phyloP scores from a whole-genome alignment of 1,140 invertebrate genomes.

The Ooceraea biroi region DNA sequence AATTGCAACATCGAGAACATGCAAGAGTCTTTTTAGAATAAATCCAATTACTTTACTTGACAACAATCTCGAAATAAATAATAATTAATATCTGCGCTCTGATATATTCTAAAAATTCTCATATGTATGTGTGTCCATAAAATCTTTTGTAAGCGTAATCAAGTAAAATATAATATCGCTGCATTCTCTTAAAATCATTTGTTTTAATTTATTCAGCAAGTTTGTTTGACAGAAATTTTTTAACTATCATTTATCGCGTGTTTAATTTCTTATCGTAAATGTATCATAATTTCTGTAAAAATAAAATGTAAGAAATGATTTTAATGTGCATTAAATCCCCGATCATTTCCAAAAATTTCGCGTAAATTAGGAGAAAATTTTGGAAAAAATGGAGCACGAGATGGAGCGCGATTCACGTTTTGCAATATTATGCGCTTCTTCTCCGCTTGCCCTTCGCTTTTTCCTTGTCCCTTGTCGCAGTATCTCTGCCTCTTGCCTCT shows the following conservation, averaged over 20 bases:
- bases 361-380: conserved; percentile 7
- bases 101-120: neutral
- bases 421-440: neutral
- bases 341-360: neutral
- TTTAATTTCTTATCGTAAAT: neutral
- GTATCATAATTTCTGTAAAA: neutral
- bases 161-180: neutral
- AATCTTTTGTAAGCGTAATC: neutral
- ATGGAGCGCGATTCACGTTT: conserved; percentile 20
- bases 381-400: neutral
- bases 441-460: conserved; percentile 14
- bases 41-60: conserved; percentile 4
- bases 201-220: neutral
- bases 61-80: neutral
- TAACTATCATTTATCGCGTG: neutral
- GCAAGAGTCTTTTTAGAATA: neutral
- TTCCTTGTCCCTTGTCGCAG: neutral
- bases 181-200: neutral
- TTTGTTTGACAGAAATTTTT: neutral
- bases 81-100: neutral
- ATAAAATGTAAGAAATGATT: neutral
- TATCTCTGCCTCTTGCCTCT: neutral
- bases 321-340: neutral
- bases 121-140: neutral
- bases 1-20: conserved; percentile 10